phyloP scores from a whole-genome alignment of 2,797 vertebrate genomes.

The Tadarida brasiliensis region DNA sequence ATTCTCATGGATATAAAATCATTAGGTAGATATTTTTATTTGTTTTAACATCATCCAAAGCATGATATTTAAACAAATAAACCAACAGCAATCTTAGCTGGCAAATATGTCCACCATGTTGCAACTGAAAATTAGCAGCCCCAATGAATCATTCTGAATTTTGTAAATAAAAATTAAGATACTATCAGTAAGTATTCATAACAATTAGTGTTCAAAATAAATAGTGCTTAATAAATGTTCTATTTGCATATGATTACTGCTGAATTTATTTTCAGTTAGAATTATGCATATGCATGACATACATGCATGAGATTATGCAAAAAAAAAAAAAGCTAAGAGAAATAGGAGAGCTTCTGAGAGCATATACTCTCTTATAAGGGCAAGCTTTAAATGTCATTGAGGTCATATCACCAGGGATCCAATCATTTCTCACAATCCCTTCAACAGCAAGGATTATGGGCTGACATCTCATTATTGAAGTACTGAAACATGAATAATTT shows the following conservation, averaged over 20 bases:
- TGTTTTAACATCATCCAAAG: conserved; percentile 62
- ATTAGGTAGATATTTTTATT: conserved; percentile 17
- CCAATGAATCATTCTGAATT: neutral
- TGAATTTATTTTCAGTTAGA: conserved; percentile 66
- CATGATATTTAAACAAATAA: conserved; percentile 47
- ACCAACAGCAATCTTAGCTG: neutral
- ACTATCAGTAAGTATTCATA: conserved; percentile 15
- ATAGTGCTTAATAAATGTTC: neutral
- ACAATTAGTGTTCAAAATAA: neutral
- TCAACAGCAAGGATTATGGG: conserved; percentile 72
- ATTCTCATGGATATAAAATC: neutral
- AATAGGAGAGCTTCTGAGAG: conserved; percentile 37
- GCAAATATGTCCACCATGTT: neutral
- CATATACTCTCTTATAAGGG: conserved; percentile 2
- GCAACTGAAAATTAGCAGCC: conserved; percentile 40
- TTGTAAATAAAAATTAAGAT: conserved; percentile 49
- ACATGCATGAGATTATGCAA: conserved; percentile 19
- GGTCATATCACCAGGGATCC: conserved; percentile 60
- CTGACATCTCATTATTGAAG: conserved; percentile 75
- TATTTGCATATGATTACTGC: neutral
- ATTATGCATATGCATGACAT: neutral
- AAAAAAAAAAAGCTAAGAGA: conserved; percentile 70
- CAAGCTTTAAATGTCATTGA: conserved; percentile 67
- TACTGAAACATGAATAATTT: conserved; percentile 75
- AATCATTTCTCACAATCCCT: conserved; percentile 72